phyloP scores from a whole-genome alignment of 2,888 invertebrate genomes.

The Coenonympha glycerion region DNA sequence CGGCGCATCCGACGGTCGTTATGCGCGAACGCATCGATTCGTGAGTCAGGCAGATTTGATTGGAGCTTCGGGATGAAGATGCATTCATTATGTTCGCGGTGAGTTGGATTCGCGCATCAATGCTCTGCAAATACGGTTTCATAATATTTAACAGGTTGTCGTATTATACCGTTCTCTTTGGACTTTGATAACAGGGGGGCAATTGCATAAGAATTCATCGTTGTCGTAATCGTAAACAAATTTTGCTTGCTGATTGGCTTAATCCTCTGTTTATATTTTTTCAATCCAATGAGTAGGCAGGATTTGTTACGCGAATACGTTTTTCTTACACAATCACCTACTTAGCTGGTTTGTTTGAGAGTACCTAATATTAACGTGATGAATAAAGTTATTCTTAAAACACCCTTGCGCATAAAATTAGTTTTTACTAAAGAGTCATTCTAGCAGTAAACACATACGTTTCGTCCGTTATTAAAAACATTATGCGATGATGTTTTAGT shows the following conservation, averaged over 20 bases:
- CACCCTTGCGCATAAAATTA: slow-evolving; percentile 4
- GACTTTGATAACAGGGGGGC: background rate
- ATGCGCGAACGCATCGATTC: slow-evolving; percentile 69
- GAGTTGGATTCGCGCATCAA: slow-evolving; percentile 41
- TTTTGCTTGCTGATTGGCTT: no score
- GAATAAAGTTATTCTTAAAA: background rate
- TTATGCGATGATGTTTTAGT: slow-evolving; percentile 20
- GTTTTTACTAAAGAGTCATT: slow-evolving; percentile 11
- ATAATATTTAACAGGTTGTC: background rate
- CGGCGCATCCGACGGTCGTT: slow-evolving; percentile 75
- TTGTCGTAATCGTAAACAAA: no score
- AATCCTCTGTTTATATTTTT: no score
- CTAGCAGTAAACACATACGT: slow-evolving; percentile 1
- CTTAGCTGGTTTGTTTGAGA: no score
- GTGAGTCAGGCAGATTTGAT: slow-evolving; percentile 62
- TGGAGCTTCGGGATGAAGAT: slow-evolving; percentile 58
- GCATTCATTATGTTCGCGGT: slow-evolving; percentile 53
- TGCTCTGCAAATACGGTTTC: slow-evolving; percentile 24
- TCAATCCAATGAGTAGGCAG: no score
- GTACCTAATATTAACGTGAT: no score
- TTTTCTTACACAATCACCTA: no score
- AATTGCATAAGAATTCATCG: no score
- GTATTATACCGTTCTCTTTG: background rate
- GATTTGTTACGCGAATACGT: no score
- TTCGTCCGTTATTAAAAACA: slow-evolving; percentile 6